phyloP scores from a whole-genome alignment of 2,888 invertebrate species.

The Diogma glabrata region DNA sequence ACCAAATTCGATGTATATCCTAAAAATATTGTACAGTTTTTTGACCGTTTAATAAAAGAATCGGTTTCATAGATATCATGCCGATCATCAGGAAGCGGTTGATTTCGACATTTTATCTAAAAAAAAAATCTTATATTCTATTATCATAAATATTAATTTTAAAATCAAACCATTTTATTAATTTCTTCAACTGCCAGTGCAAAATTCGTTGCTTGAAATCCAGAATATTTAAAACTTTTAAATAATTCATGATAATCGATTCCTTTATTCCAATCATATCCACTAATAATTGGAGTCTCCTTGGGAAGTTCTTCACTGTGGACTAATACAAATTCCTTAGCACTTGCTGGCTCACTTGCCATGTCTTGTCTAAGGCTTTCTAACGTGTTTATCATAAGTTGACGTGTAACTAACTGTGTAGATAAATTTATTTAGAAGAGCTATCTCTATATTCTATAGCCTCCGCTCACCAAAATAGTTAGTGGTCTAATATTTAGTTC shows the following conservation, averaged over 20 bases:
- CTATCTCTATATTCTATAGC: no score
- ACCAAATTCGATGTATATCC: slow-evolving; percentile 97
- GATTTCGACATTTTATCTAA: slow-evolving; percentile 55
- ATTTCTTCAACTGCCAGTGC: slow-evolving; percentile 84
- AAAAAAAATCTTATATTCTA: slow-evolving; percentile 15
- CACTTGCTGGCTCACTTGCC: slow-evolving; percentile 36
- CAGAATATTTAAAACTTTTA: slow-evolving; percentile 64
- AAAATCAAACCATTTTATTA: slow-evolving; percentile 63
- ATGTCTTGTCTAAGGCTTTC: no score
- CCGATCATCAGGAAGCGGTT: slow-evolving; percentile 55
- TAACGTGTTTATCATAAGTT: no score
- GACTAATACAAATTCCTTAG: slow-evolving; percentile 59
- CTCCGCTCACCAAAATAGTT: no score
- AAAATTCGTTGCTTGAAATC: slow-evolving; percentile 97
- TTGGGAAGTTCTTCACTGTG: slow-evolving; percentile 55
- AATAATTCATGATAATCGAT: slow-evolving; percentile 76
- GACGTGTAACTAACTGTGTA: no score
- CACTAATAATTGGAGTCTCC: slow-evolving; percentile 57
- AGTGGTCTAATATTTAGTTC: no score
- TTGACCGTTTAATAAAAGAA: slow-evolving; percentile 61
- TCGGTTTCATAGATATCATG: slow-evolving; percentile 62
- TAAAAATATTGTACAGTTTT: slow-evolving; percentile 88
- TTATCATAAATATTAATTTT: slow-evolving; percentile 8
- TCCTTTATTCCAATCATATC: slow-evolving; percentile 90
- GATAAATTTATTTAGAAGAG: no score